Conservation (phyloP, 2,113 vertebrate genomes). For the Martes martes region DNA sequence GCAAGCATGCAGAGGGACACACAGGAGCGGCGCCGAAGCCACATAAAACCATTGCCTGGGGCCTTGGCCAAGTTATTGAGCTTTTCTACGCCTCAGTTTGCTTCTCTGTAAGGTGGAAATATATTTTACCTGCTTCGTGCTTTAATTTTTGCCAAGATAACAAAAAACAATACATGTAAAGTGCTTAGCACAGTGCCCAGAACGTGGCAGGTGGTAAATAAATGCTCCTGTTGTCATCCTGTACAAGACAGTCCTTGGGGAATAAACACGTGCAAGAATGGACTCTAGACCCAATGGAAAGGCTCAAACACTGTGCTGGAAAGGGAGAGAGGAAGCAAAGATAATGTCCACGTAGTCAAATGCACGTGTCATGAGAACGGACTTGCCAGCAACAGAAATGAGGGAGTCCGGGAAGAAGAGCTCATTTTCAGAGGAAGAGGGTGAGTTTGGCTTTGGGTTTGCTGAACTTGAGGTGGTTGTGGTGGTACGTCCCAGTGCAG, state of each 20-base stretch:
- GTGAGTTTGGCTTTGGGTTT: not conserved
- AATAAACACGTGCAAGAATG: not conserved
- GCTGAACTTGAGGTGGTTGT: not conserved
- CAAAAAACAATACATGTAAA: not conserved
- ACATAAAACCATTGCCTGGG: not conserved
- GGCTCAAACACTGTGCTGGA: not conserved
- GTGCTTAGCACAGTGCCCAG: not conserved
- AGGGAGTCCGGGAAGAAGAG: not conserved
- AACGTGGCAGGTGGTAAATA: not conserved
- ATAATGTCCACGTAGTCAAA: not conserved
- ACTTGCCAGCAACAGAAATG: not conserved
- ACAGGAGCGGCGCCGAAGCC: fast-evolving
- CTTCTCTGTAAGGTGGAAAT: not conserved
- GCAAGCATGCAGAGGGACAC: not conserved
- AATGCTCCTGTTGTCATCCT: not conserved
- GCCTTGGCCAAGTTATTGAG: not conserved
- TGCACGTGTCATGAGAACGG: not conserved
- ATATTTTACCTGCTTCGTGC: not conserved
- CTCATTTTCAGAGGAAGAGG: not conserved
- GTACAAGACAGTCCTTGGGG: not conserved
- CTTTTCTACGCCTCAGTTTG: not conserved
- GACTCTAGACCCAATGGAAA: not conserved
- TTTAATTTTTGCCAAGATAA: not conserved
- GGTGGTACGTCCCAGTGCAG: not conserved
- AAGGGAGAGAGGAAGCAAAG: not conserved